Base-by-base conservation (phyloP, 2,113 vertebrate genomes). In the Actinemys pallida region DNA sequence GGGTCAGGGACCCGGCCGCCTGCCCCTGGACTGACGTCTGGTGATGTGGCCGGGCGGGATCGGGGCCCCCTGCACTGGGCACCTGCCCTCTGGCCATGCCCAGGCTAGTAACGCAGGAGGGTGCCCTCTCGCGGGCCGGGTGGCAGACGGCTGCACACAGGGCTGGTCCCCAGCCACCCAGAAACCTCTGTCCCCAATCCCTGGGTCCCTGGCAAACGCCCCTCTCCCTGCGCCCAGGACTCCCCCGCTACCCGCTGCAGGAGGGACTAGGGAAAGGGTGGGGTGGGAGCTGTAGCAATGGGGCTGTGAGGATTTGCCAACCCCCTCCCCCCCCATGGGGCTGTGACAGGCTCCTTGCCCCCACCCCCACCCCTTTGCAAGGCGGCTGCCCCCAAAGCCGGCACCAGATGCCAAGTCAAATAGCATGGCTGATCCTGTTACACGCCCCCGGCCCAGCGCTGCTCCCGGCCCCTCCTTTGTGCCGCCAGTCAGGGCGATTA, bases 341-440 rank as follows among this genome's bases (percentile, higher is more conserved):
- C 42, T 4, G 1, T 14, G 1, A 90, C 65, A 62, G 87, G 52
- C 69, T 56, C 91, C 3, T 0, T 91, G 94, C 83, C 92, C 93
- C 11, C 54, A 3, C 3, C 49, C 4, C 6, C 0, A 90, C 76
- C 0, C 93, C 76, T 8, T 88, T 96, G 94, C 65, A 0, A 95
- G 97, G 96, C 84, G 0, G 13, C 59, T 97, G 96, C 96, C 96
- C 98, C 59, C 59, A 13, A 31, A 8, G 62, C 35, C 4, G 35
- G 65, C 35, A 19, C 62, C 62, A 69, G 62, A 19, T 72, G 35
- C 65, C 88, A 90, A 98, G 98, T 98, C 99, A 99, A 99, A 98
- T 98, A 98, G 98, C 99, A 95, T 99, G 99, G 99, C 99, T 99
- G 99, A 99, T 99, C 99, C 98, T 99, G 98, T 99, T 99, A 99